Evolutionary conservation across 2,113 vertebrate genomes (phyloP).

Genomic region (Raphicerus campestris): DNA sequence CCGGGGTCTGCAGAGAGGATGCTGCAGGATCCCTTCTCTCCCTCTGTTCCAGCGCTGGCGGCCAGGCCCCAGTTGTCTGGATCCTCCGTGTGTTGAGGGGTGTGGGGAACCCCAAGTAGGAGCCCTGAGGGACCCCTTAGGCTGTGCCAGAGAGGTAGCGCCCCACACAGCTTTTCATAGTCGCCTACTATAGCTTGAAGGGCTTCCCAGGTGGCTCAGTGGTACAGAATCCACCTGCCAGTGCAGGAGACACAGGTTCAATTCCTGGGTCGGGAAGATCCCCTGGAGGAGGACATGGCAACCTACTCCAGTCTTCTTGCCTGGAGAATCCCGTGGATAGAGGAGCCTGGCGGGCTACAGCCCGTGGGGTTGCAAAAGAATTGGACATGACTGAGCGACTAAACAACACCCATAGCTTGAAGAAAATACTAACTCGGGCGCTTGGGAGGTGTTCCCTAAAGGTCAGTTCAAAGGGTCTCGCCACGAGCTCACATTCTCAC

Average conservation of each 20-base stretch:
- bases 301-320: not conserved
- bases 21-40: not conserved
- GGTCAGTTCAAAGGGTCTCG: not conserved
- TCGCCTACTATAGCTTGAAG: not conserved
- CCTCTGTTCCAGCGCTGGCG: not conserved
- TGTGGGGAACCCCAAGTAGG: not conserved
- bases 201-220: not conserved
- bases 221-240: not conserved
- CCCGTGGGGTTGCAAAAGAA: not conserved
- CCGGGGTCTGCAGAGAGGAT: not conserved
- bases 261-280: not conserved
- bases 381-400: fast-evolving
- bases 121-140: not conserved
- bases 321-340: not conserved
- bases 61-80: not conserved
- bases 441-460: not conserved
- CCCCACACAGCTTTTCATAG: not conserved
- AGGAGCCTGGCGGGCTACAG: not conserved
- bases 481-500: not conserved
- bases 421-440: not conserved
- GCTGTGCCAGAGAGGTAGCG: not conserved
- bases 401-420: fast-evolving
- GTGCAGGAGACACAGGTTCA: not conserved
- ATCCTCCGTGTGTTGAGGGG: not conserved
- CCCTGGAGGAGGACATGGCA: not conserved